Conservation (phyloP, 2,113 vertebrate species). For the Catharus minimus region DNA sequence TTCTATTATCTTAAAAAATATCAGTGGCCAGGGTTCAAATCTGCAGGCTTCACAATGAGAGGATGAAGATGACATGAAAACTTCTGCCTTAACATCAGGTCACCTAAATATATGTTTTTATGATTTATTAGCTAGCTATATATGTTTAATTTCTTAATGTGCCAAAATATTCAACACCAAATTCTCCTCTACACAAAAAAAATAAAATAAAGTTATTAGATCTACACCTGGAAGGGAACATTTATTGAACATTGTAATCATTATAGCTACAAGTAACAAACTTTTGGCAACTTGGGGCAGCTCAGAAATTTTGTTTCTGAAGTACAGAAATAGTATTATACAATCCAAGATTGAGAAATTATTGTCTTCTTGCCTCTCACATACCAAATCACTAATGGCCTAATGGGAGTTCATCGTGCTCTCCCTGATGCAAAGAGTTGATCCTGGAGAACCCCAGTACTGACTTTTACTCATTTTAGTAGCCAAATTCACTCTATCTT, state of each 20-base stretch:
- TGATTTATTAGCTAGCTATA: neutral
- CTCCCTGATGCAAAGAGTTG: neutral
- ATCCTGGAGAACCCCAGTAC: neutral
- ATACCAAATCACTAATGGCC: neutral
- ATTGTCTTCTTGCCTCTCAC: neutral
- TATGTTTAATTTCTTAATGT: neutral
- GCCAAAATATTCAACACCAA: neutral
- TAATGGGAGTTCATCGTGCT: neutral
- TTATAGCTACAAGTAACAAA: neutral
- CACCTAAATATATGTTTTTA: neutral
- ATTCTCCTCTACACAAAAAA: neutral
- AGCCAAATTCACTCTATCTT: neutral
- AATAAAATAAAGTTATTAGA: neutral
- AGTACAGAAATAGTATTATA: neutral
- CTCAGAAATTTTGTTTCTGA: neutral
- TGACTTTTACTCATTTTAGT: neutral
- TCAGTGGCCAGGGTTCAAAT: neutral
- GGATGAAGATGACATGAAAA: neutral
- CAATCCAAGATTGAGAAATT: neutral
- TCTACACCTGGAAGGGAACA: neutral
- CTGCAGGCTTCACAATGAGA: neutral
- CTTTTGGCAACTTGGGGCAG: neutral
- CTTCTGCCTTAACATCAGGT: neutral
- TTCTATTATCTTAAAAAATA: conserved; percentile 14
- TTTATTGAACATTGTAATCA: neutral